Evolutionary conservation across 2,797 vertebrate species (phyloP), one percentile per base, ranked within the genome.

Genomic region (Danio tinwini): DNA sequence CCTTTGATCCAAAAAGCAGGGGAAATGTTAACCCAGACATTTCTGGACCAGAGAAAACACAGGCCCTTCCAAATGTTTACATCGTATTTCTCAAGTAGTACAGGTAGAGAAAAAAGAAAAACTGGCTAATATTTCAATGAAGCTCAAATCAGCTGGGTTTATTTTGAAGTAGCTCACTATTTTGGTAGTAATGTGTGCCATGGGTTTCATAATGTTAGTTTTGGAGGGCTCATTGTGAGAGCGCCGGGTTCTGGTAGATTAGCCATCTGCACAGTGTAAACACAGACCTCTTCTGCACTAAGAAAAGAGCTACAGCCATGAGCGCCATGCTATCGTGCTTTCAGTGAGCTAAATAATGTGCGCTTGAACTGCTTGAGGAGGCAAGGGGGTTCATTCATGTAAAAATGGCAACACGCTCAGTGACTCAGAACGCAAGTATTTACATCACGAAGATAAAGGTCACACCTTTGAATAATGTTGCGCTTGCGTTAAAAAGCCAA

Each of bases 121-220:
- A 94, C 91, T 88, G 92, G 92, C 90, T 92, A 93, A 94, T 92
- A 94, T 93, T 93, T 93, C 92, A 92, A 88, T 92, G 88, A 93
- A 93, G 91, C 90, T 91, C 88, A 94, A 94, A 94, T 93, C 93
- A 94, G 90, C 92, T 94, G 91, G 89, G 92, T 94, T 95, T 94
- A 93, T 94, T 93, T 94, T 93, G 93, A 94, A 93, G 91, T 87
- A 77, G 86, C 74, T 80, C 88, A 90, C 83, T 95, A 92, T 95
- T 94, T 94, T 93, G 89, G 88, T 91, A 94, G 94, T 93, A 94
- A 94, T 94, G 94, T 93, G 88, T 89, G 92, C 93, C 52, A 85
- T 90, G 92, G 90, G 85, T 93, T 94, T 93, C 91, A 93, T 92
- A 94, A 94, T 95, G 91, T 95, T 95, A 91, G 93, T 94, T 83